These are phyloP conservation scores for Ctenomys sociabilis DNA, from an alignment of 2,113 vertebrate species.

Conservation along the genomic window DNA sequence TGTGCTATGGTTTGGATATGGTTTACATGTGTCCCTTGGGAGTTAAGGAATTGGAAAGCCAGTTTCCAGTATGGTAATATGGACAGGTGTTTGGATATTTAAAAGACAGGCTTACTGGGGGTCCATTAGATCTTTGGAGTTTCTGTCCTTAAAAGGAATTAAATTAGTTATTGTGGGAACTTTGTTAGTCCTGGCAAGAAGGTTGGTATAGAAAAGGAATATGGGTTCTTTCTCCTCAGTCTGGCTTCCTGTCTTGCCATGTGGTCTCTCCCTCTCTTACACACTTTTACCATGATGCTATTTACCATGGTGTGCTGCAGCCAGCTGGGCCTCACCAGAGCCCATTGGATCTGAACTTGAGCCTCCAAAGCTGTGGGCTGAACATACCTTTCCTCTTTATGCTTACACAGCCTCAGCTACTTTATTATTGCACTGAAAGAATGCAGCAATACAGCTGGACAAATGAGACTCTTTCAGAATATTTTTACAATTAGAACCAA, in stretches of 20 bases:
- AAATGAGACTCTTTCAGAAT: not conserved
- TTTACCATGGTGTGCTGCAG: not conserved
- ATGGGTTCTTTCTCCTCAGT: not conserved
- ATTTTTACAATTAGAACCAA: not conserved
- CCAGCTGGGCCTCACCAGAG: not conserved
- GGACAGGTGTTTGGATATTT: not conserved
- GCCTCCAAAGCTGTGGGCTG: not conserved
- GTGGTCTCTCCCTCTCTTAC: too few relatives aligned
- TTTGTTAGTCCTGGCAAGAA: not conserved
- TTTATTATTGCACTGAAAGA: not conserved
- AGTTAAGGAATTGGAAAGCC: not conserved
- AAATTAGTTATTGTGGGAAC: not conserved
- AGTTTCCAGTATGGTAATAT: not conserved
- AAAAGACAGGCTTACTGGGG: not conserved
- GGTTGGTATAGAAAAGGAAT: not conserved
- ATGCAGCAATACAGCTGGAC: not conserved
- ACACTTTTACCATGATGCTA: not conserved
- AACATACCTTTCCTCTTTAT: not conserved
- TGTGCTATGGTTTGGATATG: not conserved
- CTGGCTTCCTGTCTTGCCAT: not conserved
- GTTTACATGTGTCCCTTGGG: not conserved
- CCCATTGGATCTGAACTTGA: not conserved
- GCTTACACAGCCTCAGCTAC: not conserved
- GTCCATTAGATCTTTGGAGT: not conserved
- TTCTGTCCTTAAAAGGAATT: not conserved